Percentiles rank a stretch among this genome's conserved stretches.
Evolutionary conservation across 92 coral and sea anemone genomes (phyloP).

Genomic region (Epizoanthus rinbou): DNA sequence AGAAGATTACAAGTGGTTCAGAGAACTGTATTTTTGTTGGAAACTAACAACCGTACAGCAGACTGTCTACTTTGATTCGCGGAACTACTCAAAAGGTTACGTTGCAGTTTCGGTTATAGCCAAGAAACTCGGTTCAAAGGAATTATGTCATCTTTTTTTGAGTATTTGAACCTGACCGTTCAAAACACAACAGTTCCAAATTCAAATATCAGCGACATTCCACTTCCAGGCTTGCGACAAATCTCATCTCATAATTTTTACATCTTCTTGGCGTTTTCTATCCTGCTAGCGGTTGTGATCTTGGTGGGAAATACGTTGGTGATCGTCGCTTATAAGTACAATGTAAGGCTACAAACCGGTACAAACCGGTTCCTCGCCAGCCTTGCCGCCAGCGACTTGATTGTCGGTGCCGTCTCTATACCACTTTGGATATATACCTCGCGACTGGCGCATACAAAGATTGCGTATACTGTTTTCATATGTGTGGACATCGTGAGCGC

Average conservation of each 20-base stretch:
- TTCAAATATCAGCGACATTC: not conserved
- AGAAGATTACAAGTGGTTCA: too few relatives aligned
- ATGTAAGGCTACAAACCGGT: slow-evolving; percentile 46
- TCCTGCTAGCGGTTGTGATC: slow-evolving; percentile 34
- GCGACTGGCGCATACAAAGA: slow-evolving; percentile 1
- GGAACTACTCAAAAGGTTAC: too few relatives aligned
- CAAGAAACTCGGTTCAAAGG: too few relatives aligned
- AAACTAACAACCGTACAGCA: too few relatives aligned
- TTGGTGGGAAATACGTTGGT: slow-evolving; percentile 50
- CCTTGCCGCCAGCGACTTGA: slow-evolving; percentile 50
- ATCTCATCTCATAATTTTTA: slow-evolving; percentile 4
- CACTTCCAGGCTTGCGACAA: not conserved
- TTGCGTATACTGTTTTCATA: slow-evolving; percentile 41
- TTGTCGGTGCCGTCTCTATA: slow-evolving; percentile 53
- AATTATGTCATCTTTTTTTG: too few relatives aligned
- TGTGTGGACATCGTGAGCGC: slow-evolving; percentile 56
- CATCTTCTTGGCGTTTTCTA: slow-evolving; percentile 38
- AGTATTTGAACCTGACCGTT: too few relatives aligned
- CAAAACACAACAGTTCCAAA: too few relatives aligned
- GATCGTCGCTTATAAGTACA: slow-evolving; percentile 47
- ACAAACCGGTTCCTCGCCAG: slow-evolving; percentile 61
- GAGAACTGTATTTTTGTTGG: too few relatives aligned
- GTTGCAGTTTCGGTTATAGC: too few relatives aligned
- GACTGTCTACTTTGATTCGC: too few relatives aligned
- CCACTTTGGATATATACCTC: slow-evolving; percentile 53